phyloP scores from a whole-genome alignment of 23 tunicate genomes.

The Ciona savignyi region DNA sequence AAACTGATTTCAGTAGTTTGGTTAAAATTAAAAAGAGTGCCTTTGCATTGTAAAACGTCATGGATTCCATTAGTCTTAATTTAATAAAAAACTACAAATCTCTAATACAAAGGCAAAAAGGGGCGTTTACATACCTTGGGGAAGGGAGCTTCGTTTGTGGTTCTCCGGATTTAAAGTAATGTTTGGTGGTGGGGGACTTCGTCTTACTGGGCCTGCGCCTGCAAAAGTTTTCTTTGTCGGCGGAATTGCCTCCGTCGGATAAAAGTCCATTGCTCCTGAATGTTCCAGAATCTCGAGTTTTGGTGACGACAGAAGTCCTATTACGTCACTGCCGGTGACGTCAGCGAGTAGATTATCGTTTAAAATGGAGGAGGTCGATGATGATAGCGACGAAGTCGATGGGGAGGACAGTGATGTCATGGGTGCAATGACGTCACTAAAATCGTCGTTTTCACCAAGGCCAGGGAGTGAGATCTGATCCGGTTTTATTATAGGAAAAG shows the following conservation, averaged over 20 bases:
- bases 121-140: conserved; percentile 76
- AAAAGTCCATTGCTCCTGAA: background rate
- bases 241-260: background rate
- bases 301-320: conserved; percentile 27
- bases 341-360: conserved; percentile 30
- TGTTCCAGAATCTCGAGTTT: conserved; percentile 21
- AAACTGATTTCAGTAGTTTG: too few species aligned
- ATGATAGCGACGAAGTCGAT: conserved; percentile 37
- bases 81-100: too few species aligned
- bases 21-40: too few species aligned
- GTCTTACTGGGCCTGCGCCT: conserved; percentile 40
- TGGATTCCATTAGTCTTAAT: too few species aligned
- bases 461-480: conserved; percentile 40
- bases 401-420: conserved; percentile 42
- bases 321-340: conserved; percentile 35
- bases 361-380: conserved; percentile 36
- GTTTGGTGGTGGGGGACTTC: conserved; percentile 96
- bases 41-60: too few species aligned
- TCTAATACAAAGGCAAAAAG: too few species aligned
- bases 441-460: conserved; percentile 17
- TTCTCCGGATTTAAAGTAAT: conserved; percentile 77
- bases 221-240: conserved; percentile 16
- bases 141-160: conserved; percentile 53
- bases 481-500: conserved; percentile 46
- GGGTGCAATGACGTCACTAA: conserved; percentile 35